These are phyloP conservation scores for Apostichopus parvimensis DNA, from an alignment of 35 echinoderm and acorn worm genomes.

Conservation along the genomic window DNA sequence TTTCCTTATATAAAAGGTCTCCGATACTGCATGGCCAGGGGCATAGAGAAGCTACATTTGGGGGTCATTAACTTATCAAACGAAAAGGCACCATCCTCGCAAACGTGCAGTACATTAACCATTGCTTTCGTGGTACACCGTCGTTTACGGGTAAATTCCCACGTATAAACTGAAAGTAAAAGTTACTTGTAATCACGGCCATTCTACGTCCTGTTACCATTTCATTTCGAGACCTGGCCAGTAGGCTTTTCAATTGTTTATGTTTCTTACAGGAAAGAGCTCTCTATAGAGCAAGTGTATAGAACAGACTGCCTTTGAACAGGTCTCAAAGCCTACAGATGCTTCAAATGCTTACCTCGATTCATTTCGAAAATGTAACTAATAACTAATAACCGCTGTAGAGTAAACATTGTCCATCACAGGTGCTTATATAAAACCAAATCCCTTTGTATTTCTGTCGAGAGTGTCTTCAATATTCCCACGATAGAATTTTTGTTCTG, in stretches of 20 bases:
- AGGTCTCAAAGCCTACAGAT: neutral
- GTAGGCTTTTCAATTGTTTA: neutral
- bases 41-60: too few relatives aligned
- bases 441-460: neutral
- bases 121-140: too few relatives aligned
- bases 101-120: neutral
- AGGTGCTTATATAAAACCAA: conserved; percentile 7
- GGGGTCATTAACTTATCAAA: too few relatives aligned
- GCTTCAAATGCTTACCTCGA: neutral
- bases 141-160: neutral
- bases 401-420: neutral
- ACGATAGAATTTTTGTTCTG: neutral
- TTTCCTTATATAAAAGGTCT: too few relatives aligned
- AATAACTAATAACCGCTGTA: neutral
- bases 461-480: neutral
- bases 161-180: conserved; percentile 31
- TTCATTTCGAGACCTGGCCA: conserved; percentile 20
- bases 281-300: neutral
- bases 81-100: too few relatives aligned
- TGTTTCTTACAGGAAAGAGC: neutral
- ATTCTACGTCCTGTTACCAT: conserved; percentile 23
- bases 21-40: too few relatives aligned
- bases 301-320: neutral
- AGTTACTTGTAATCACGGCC: conserved; percentile 21
- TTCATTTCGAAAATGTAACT: conserved; percentile 1